Percentiles rank a stretch among this genome's conserved stretches.
phyloP scores from a whole-genome alignment of 2,113 vertebrate species.

The Mohoua ochrocephala region DNA sequence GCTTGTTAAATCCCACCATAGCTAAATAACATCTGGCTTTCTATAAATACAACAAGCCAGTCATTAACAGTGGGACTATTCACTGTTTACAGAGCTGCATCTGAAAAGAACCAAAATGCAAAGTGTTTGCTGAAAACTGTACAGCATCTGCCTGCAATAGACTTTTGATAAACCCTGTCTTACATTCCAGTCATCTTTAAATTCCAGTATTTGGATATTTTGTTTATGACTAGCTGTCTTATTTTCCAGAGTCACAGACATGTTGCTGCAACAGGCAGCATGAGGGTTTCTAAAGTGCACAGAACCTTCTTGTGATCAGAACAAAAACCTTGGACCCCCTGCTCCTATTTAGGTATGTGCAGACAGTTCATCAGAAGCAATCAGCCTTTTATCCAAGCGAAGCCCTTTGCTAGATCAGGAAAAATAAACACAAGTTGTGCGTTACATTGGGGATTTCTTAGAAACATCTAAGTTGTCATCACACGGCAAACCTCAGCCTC shows the following conservation, averaged over 20 bases:
- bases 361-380: neutral
- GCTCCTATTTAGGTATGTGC: neutral
- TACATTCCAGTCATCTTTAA: neutral
- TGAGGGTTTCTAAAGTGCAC: neutral
- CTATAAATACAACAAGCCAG: constrained; percentile 25
- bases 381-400: neutral
- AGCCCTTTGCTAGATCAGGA: neutral
- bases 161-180: neutral
- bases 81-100: constrained; percentile 10
- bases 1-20: neutral
- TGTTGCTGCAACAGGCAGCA: neutral
- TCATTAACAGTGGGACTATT: constrained; percentile 37
- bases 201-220: neutral
- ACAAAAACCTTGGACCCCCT: neutral
- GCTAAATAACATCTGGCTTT: constrained; percentile 43
- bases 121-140: constrained; percentile 21
- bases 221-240: neutral
- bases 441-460: neutral
- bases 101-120: constrained; percentile 27
- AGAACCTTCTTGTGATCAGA: neutral
- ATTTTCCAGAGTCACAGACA: neutral
- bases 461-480: neutral
- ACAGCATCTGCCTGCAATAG: constrained; percentile 17
- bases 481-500: neutral
- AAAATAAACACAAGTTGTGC: neutral